Evolutionary conservation across 1,140 invertebrate species (phyloP).

Genomic region (Adelges cooleyi): DNA sequence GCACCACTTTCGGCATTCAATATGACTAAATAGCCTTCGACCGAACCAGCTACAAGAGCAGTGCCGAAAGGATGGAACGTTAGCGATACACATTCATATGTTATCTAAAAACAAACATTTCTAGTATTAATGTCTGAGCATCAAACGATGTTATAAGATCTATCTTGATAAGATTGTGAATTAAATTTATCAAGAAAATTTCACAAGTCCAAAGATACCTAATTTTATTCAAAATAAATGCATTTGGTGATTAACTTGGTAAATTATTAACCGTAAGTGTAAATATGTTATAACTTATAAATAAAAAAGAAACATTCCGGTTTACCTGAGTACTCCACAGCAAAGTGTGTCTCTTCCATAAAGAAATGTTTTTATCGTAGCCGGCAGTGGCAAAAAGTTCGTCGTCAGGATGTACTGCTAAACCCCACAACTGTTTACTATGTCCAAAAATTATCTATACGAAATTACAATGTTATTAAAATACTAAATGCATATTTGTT

Average conservation of each 20-base stretch:
- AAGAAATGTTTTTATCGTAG: constrained; percentile 78
- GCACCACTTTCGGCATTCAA: constrained; percentile 71
- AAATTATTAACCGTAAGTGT: too few relatives aligned
- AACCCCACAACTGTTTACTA: constrained; percentile 75
- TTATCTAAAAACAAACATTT: constrained; percentile 49
- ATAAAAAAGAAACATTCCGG: too few relatives aligned
- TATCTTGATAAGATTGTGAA: too few relatives aligned
- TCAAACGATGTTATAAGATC: too few relatives aligned
- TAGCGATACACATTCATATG: constrained; percentile 70
- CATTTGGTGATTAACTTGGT: too few relatives aligned
- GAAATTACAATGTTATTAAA: constrained; percentile 15
- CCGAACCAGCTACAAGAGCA: constrained; percentile 74
- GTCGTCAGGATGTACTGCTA: constrained; percentile 80
- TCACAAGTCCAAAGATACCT: too few relatives aligned
- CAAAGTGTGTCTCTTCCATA: constrained; percentile 77
- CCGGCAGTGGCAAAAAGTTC: constrained; percentile 86
- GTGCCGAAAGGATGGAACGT: constrained; percentile 78
- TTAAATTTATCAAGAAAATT: too few relatives aligned
- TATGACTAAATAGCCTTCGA: constrained; percentile 74
- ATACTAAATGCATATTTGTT: neutral
- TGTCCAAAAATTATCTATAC: constrained; percentile 77
- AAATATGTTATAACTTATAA: too few relatives aligned
- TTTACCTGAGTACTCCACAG: constrained; percentile 78
- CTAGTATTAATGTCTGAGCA: too few relatives aligned
- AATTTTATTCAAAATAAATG: too few relatives aligned